Conservation (phyloP, 2,113 vertebrate species). For the Datnioides undecimradiatus region DNA sequence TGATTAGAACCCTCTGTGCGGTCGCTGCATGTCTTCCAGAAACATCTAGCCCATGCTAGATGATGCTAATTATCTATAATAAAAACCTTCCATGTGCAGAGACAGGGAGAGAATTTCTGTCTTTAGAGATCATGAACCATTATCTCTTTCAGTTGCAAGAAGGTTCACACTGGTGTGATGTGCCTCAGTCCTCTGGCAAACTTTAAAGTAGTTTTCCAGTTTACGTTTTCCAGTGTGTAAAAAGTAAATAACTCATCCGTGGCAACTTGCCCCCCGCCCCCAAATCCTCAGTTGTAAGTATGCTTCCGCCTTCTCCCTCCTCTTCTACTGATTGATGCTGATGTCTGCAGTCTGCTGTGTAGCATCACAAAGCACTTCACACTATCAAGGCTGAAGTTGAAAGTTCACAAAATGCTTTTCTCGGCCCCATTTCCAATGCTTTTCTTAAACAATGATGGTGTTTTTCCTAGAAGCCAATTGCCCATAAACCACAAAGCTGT, state of each 20-base stretch:
- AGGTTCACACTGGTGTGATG: not conserved
- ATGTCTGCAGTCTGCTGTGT: constrained; percentile 33
- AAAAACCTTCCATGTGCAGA: constrained; percentile 49
- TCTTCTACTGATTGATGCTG: constrained; percentile 11
- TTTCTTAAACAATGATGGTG: constrained; percentile 1
- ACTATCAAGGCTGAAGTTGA: not conserved
- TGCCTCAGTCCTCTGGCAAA: not conserved
- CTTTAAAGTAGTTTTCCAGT: no score
- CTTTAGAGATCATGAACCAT: constrained; percentile 13
- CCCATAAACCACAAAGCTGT: constrained; percentile 28
- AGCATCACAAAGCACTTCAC: constrained; percentile 39
- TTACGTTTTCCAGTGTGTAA: not conserved
- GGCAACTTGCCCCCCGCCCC: constrained; percentile 33
- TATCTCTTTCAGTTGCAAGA: not conserved
- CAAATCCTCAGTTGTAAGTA: constrained; percentile 2
- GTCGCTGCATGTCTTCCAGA: constrained; percentile 37
- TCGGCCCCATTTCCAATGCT: constrained; percentile 13
- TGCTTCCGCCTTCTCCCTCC: constrained; percentile 11
- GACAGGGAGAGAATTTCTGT: not conserved
- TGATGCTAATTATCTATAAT: constrained; percentile 63
- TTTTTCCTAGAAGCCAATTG: constrained; percentile 28
- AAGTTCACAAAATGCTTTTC: constrained; percentile 37
- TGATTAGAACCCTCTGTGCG: constrained; percentile 58
- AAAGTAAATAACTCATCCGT: constrained; percentile 2
- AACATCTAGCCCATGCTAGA: constrained; percentile 52